Conservation (phyloP, 2,888 invertebrate genomes). For the Gerris lacustris region DNA sequence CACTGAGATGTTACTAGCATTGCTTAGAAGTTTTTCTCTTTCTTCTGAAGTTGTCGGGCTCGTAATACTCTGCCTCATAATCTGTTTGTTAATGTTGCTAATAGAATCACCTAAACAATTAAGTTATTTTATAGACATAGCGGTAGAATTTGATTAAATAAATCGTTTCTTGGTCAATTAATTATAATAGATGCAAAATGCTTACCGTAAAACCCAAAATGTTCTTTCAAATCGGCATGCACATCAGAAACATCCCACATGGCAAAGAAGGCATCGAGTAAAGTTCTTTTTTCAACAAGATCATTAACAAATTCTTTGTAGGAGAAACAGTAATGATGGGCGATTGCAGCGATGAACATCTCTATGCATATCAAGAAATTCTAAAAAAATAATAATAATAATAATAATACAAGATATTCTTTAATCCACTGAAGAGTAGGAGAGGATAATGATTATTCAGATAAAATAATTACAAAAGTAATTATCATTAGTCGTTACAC, state of each 20-base stretch:
- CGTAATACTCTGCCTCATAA: constrained; percentile 13
- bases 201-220: constrained; percentile 76
- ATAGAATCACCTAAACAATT: constrained; percentile 20
- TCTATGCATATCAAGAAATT: constrained; percentile 94
- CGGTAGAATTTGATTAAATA: neutral
- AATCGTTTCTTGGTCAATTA: neutral
- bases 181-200: constrained; percentile 21
- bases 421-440: too few relatives aligned
- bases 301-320: constrained; percentile 57
- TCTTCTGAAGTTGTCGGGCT: neutral
- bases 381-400: constrained; percentile 43
- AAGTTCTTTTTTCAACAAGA: constrained; percentile 37
- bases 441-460: too few relatives aligned
- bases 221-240: constrained; percentile 81
- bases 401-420: constrained; percentile 8
- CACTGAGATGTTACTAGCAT: neutral
- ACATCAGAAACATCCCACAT: constrained; percentile 98
- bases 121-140: neutral
- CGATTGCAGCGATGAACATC: constrained; percentile 92
- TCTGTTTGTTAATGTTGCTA: constrained; percentile 19
- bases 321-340: constrained; percentile 93
- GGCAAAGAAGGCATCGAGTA: constrained; percentile 70
- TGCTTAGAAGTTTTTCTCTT: neutral
- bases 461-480: too few relatives aligned
- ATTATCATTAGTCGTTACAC: too few relatives aligned